These are phyloP conservation scores for Lasioglossum zephyrum DNA, from an alignment of 2,888 invertebrate species.

Conservation along the genomic window DNA sequence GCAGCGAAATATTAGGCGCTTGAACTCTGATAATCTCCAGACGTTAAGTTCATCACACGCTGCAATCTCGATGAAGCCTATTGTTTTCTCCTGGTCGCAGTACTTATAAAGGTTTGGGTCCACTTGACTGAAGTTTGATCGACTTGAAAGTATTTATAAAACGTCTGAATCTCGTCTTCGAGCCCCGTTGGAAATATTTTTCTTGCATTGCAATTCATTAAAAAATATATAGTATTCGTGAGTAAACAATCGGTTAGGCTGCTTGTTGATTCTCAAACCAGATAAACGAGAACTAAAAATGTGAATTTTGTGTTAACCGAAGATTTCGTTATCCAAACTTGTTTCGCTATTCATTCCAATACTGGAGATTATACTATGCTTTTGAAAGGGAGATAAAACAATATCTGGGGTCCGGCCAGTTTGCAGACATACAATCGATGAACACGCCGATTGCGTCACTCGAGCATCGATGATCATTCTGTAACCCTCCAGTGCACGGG, in stretches of 20 bases:
- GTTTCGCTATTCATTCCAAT: neutral
- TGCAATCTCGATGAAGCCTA: neutral
- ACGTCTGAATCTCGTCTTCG: neutral
- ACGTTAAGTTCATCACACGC: neutral
- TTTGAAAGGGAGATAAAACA: neutral
- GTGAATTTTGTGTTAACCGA: neutral
- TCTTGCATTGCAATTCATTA: neutral
- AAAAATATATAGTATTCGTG: neutral
- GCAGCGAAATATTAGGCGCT: neutral
- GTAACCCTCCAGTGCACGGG: neutral
- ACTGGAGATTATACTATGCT: neutral
- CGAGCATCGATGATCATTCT: constrained; percentile 5
- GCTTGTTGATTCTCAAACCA: neutral
- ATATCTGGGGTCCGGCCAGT: neutral
- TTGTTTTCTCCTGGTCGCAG: neutral
- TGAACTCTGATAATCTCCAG: neutral
- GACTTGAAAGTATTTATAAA: neutral
- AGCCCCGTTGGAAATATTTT: neutral
- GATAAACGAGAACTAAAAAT: neutral
- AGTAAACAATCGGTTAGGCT: neutral
- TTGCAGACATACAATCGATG: neutral
- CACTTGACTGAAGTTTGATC: neutral
- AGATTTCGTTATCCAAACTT: neutral
- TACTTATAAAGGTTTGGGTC: constrained; percentile 2
- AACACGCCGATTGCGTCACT: neutral